These are phyloP conservation scores for Crioceris asparagi DNA, from an alignment of 2,888 invertebrate genomes.

Conservation along the genomic window DNA sequence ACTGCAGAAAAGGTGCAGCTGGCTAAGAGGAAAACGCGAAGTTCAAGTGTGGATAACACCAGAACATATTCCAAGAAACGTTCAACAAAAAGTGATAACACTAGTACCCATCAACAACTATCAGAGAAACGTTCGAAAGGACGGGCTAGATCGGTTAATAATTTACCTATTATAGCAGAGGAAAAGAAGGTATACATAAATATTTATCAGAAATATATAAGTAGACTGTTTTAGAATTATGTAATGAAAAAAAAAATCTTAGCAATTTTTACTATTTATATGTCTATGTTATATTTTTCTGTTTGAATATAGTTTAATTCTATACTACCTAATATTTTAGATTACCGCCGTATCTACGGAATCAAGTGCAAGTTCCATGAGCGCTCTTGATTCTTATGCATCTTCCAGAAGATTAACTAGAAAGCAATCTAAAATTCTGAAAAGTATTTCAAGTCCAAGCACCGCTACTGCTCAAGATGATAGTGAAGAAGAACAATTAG, in stretches of 20 bases:
- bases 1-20: constrained; percentile 4
- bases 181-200: too few relatives aligned
- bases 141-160: constrained; percentile 10
- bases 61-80: constrained; percentile 10
- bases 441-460: constrained; percentile 26
- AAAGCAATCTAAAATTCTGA: constrained; percentile 38
- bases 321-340: background rate
- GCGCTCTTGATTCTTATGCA: constrained; percentile 19
- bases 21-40: constrained; percentile 12
- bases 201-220: too few relatives aligned
- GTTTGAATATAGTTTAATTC: background rate
- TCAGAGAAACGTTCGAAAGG: too few relatives aligned
- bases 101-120: too few relatives aligned
- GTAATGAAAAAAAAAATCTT: too few relatives aligned
- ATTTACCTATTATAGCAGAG: constrained; percentile 16
- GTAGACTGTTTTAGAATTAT: too few relatives aligned
- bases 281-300: too few relatives aligned
- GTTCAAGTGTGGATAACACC: constrained; percentile 17
- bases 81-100: constrained; percentile 14
- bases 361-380: constrained; percentile 10
- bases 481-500: constrained; percentile 6
- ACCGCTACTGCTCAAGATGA: constrained; percentile 9
- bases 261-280: too few relatives aligned
- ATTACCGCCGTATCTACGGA: background rate
- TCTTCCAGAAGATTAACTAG: constrained; percentile 38